Evolutionary conservation across 2,113 vertebrate genomes (phyloP).

Genomic region (Atlantisia rogersi): DNA sequence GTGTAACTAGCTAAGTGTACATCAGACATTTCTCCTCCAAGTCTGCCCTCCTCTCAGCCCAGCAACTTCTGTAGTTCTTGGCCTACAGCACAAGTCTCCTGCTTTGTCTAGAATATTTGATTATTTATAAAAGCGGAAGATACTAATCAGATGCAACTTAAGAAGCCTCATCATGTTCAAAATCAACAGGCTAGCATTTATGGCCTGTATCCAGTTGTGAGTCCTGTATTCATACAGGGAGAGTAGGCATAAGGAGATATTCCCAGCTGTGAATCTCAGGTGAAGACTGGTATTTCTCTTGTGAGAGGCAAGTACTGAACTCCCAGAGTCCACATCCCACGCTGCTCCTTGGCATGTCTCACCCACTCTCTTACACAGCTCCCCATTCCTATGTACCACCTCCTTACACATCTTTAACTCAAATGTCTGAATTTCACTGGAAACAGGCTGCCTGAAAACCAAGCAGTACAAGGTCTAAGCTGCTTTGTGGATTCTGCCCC

Average conservation of each 20-base stretch:
- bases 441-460: not conserved
- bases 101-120: not conserved
- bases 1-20: not conserved
- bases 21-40: not conserved
- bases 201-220: not conserved
- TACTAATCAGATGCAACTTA: not conserved
- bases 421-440: not conserved
- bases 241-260: not conserved
- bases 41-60: not conserved
- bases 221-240: not conserved
- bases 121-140: not conserved
- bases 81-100: not conserved
- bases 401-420: not conserved
- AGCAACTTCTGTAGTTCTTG: not conserved
- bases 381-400: not conserved
- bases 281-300: not conserved
- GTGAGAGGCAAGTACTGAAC: not conserved
- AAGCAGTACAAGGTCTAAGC: not conserved
- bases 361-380: not conserved
- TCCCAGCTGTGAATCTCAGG: not conserved
- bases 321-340: not conserved
- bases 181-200: not conserved
- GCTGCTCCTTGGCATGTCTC: not conserved
- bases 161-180: not conserved
- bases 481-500: not conserved